phyloP scores from a whole-genome alignment of 2,797 vertebrate genomes.

The Stomatorhinus walkeri region DNA sequence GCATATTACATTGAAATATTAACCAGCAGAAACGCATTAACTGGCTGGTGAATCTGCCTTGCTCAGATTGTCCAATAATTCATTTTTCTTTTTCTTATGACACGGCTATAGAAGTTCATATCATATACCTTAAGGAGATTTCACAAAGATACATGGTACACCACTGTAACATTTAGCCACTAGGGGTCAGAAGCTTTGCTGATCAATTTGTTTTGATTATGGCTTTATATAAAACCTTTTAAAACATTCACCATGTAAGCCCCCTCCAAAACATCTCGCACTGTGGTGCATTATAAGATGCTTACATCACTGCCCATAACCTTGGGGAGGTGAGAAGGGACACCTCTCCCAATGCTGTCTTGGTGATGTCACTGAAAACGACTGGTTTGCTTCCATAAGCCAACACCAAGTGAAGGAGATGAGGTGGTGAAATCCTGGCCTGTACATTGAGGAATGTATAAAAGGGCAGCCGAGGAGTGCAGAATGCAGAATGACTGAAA shows the following conservation, averaged over 20 bases:
- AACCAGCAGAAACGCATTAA: not conserved
- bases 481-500: slow-evolving; percentile 30
- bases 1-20: not conserved
- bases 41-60: not conserved
- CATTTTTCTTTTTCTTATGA: not conserved
- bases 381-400: not conserved
- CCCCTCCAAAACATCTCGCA: not conserved
- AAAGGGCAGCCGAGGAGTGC: slow-evolving; percentile 38
- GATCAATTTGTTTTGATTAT: not conserved
- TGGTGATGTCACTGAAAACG: not conserved
- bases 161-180: not conserved
- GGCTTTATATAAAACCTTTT: not conserved
- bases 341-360: not conserved
- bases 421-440: slow-evolving; percentile 30
- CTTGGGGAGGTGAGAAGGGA: not conserved
- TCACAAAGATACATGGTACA: not conserved
- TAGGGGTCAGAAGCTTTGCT: not conserved
- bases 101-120: not conserved
- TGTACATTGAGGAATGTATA: slow-evolving; percentile 35
- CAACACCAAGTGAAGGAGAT: not conserved
- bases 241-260: not conserved
- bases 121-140: not conserved
- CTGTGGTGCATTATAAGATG: not conserved
- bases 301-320: not conserved
- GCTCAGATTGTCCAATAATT: not conserved